These are phyloP conservation scores for Gymnogyps californianus DNA, from an alignment of 2,113 vertebrate genomes.

Conservation along the genomic window DNA sequence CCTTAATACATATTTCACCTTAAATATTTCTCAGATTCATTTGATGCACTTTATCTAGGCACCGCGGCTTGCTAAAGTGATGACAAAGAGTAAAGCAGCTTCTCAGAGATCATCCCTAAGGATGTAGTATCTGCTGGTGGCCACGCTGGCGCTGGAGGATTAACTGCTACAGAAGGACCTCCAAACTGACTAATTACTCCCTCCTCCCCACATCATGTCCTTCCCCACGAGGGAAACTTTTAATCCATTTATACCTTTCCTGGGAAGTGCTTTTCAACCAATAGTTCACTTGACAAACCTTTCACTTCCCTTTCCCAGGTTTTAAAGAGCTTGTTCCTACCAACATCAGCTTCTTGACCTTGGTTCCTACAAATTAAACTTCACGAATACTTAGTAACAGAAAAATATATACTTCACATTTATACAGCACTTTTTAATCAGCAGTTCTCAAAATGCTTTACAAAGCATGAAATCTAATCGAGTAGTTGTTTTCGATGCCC, in stretches of 20 bases:
- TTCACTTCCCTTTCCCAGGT: background rate
- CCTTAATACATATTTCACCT: constrained; percentile 2
- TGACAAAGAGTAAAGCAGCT: background rate
- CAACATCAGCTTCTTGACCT: background rate
- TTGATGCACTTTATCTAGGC: background rate
- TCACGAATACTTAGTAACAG: background rate
- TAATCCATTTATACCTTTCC: constrained; percentile 27
- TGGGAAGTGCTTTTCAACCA: background rate
- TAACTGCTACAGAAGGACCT: background rate
- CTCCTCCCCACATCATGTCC: background rate
- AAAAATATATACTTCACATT: background rate
- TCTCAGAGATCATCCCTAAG: background rate
- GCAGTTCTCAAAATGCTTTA: background rate
- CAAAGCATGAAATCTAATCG: background rate
- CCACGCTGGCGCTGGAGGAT: background rate
- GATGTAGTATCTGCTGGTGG: background rate
- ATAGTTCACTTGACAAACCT: background rate
- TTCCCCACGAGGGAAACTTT: background rate
- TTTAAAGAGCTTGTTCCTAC: background rate
- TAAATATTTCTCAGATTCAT: background rate
- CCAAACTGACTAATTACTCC: background rate
- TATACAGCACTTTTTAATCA: background rate
- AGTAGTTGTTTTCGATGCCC: background rate
- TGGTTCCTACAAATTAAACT: background rate
- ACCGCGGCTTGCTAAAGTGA: background rate